phyloP scores from a whole-genome alignment of 1,140 invertebrate species.

The Drosophila ananassae region DNA sequence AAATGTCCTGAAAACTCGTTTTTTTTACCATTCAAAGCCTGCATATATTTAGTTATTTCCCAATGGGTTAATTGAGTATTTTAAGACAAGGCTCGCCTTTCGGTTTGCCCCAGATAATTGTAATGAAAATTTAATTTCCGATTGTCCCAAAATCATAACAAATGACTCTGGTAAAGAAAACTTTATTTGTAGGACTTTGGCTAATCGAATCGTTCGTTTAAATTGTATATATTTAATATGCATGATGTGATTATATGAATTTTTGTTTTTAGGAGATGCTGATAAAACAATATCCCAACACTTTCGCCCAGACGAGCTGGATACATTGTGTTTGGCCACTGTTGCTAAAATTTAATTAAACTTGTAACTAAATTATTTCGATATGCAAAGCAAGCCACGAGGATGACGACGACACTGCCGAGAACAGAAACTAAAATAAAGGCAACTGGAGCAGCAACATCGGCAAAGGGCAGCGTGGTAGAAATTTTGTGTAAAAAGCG shows the following conservation, averaged over 20 bases:
- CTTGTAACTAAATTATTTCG: constrained; percentile 63
- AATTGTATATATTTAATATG: constrained; percentile 4
- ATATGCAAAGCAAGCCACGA: constrained; percentile 48
- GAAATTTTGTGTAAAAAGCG: constrained; percentile 62
- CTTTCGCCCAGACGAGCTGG: not conserved
- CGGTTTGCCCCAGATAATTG: constrained; percentile 27
- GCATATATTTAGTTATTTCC: constrained; percentile 49
- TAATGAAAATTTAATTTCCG: constrained; percentile 57
- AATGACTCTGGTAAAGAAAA: not conserved
- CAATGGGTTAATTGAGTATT: constrained; percentile 46
- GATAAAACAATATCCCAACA: constrained; percentile 18
- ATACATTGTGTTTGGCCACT: constrained; percentile 28
- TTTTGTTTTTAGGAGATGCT: constrained; percentile 15
- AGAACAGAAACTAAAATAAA: constrained; percentile 27
- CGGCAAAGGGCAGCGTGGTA: constrained; percentile 35
- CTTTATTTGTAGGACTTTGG: constrained; percentile 18
- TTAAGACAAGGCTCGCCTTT: constrained; percentile 1
- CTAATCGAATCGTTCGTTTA: constrained; percentile 19
- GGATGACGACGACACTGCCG: constrained; percentile 20
- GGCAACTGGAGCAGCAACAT: constrained; percentile 13
- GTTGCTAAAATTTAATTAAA: constrained; percentile 59
- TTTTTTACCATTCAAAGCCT: constrained; percentile 38
- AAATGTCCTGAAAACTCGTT: constrained; percentile 23
- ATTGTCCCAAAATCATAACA: constrained; percentile 14
- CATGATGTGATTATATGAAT: constrained; percentile 8